Conservation (phyloP, 2,888 invertebrate genomes). For the Aproaerema taeniolella region DNA sequence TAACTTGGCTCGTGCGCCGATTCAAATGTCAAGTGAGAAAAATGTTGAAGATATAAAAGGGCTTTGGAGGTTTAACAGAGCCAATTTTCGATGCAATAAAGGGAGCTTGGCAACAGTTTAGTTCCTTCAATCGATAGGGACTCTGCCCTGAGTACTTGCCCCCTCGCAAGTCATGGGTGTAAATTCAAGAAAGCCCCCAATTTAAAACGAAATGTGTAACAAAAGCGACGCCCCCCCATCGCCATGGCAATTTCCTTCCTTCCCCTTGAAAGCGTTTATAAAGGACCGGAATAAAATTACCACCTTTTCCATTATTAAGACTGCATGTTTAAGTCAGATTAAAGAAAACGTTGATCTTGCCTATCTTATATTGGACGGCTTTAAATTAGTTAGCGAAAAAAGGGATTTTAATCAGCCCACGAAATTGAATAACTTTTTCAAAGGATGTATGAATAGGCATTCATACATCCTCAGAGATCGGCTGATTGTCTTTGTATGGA, state of each 20-base stretch:
- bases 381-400: too few species aligned
- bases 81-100: conserved; percentile 21
- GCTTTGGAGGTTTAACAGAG: conserved; percentile 4
- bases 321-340: conserved; percentile 20
- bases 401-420: too few species aligned
- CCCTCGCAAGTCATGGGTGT: conserved; percentile 70
- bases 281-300: conserved; percentile 69
- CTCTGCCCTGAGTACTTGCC: conserved; percentile 30
- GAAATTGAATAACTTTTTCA: too few species aligned
- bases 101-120: conserved; percentile 35
- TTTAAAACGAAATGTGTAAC: conserved; percentile 74
- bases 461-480: too few species aligned
- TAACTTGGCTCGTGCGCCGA: conserved; percentile 24
- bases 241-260: conserved; percentile 72
- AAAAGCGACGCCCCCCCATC: conserved; percentile 63
- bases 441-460: too few species aligned
- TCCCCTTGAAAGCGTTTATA: conserved; percentile 53
- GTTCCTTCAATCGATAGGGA: conserved; percentile 47
- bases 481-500: too few species aligned
- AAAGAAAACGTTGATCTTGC: conserved; percentile 12
- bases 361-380: too few species aligned
- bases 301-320: conserved; percentile 48
- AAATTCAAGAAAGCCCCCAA: conserved; percentile 75
- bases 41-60: conserved; percentile 19
- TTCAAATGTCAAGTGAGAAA: conserved; percentile 30